Conservation (phyloP, 2,797 vertebrate species). For the Adrianichthys oophorus region DNA sequence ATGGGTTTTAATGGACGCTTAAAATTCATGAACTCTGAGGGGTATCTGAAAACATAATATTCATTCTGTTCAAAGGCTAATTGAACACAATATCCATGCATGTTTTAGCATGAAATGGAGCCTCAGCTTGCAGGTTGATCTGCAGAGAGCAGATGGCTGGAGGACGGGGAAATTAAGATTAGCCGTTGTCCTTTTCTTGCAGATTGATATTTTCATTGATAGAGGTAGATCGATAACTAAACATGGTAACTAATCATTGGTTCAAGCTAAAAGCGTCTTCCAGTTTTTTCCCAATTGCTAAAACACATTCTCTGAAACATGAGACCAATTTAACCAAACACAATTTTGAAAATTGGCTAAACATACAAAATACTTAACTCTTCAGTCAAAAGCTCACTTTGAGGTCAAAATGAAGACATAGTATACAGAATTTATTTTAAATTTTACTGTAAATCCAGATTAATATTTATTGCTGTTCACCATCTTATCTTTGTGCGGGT, state of each 20-base stretch:
- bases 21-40: conserved; percentile 55
- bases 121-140: conserved; percentile 15
- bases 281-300: too few species aligned
- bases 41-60: conserved; percentile 46
- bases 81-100: conserved; percentile 41
- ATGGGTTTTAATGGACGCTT: conserved; percentile 57
- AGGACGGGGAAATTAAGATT: conserved; percentile 26
- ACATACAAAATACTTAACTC: too few species aligned
- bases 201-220: conserved; percentile 45
- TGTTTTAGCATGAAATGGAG: conserved; percentile 39
- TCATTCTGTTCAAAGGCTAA: conserved; percentile 44
- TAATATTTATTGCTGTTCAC: too few species aligned
- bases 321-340: too few species aligned
- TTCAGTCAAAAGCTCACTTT: too few species aligned
- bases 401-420: too few species aligned
- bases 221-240: conserved; percentile 41
- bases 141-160: conserved; percentile 18
- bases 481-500: too few species aligned
- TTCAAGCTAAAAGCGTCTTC: conserved; percentile 18
- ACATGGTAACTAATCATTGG: conserved; percentile 32
- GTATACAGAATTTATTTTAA: too few species aligned
- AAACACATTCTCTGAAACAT: too few species aligned
- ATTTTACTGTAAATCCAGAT: too few species aligned
- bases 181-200: conserved; percentile 28
- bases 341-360: too few species aligned